These are phyloP conservation scores for Montipora capitata DNA, from an alignment of 92 coral and sea anemone genomes.

Conservation along the genomic window DNA sequence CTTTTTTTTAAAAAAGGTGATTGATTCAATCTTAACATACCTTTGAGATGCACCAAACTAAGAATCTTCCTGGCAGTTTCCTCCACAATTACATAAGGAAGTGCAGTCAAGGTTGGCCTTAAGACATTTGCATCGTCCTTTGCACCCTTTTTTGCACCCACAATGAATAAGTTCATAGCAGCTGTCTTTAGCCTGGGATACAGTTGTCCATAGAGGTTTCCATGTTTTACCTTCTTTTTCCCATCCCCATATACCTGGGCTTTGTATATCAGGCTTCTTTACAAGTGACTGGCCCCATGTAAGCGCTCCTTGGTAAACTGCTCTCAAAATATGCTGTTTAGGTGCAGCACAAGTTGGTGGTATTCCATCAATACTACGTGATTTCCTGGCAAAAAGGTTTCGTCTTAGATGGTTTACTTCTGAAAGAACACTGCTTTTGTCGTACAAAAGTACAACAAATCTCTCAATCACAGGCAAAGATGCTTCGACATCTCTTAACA, in stretches of 20 bases:
- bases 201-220: conserved; percentile 50
- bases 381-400: background rate
- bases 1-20: background rate
- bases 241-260: conserved; percentile 2
- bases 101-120: conserved; percentile 69
- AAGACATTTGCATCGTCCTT: conserved; percentile 42
- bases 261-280: conserved; percentile 12
- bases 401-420: too few relatives aligned
- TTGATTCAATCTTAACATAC: background rate
- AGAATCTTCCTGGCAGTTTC: background rate
- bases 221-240: background rate
- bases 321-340: conserved; percentile 19
- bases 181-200: conserved; percentile 43
- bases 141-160: conserved; percentile 39
- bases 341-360: conserved; percentile 21
- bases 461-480: too few relatives aligned
- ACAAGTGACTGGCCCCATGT: conserved; percentile 16
- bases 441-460: too few relatives aligned
- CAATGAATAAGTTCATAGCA: conserved; percentile 49
- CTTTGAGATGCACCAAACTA: conserved; percentile 1
- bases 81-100: conserved; percentile 32
- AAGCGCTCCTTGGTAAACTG: conserved; percentile 23
- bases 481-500: too few relatives aligned
- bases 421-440: too few relatives aligned
- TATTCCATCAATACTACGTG: conserved; percentile 14